Evolutionary conservation across 1,140 invertebrate genomes (phyloP).

Genomic region (Pogonognathellus flavescens): DNA sequence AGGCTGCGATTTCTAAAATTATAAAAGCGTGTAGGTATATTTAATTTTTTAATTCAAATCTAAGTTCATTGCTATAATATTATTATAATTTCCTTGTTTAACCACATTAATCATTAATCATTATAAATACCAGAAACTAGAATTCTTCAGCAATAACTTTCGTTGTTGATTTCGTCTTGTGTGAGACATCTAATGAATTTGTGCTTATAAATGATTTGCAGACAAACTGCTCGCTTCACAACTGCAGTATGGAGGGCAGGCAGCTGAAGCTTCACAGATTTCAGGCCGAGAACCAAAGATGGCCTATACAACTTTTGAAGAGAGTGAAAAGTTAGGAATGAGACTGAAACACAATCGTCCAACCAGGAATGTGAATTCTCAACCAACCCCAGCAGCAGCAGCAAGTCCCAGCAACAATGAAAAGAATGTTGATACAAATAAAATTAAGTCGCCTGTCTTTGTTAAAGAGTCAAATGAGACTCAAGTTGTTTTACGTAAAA

Average conservation of each 20-base stretch:
- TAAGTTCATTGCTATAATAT: no score
- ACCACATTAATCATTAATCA: no score
- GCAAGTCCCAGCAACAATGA: not conserved
- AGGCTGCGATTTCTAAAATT: no score
- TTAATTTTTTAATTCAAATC: no score
- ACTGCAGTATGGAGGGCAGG: constrained; percentile 22
- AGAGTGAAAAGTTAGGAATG: constrained; percentile 5
- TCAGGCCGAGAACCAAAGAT: constrained; percentile 26
- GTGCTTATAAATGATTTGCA: not conserved
- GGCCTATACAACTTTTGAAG: constrained; percentile 21
- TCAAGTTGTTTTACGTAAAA: not conserved
- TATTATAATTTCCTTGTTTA: no score
- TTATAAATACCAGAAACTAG: no score
- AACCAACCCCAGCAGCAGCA: not conserved
- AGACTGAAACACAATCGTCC: not conserved
- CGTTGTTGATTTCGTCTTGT: not conserved
- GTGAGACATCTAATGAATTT: constrained; percentile 14
- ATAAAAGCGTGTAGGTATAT: no score
- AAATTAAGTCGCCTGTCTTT: not conserved
- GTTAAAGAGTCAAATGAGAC: not conserved
- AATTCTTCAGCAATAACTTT: not conserved
- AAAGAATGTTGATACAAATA: not conserved
- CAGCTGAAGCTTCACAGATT: not conserved
- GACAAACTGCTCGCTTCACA: constrained; percentile 5
- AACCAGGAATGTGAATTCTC: not conserved